Evolutionary conservation across 2,113 vertebrate genomes (phyloP), one percentile per base, ranked within the genome.

Genomic region (Triplophysa siluroides): DNA sequence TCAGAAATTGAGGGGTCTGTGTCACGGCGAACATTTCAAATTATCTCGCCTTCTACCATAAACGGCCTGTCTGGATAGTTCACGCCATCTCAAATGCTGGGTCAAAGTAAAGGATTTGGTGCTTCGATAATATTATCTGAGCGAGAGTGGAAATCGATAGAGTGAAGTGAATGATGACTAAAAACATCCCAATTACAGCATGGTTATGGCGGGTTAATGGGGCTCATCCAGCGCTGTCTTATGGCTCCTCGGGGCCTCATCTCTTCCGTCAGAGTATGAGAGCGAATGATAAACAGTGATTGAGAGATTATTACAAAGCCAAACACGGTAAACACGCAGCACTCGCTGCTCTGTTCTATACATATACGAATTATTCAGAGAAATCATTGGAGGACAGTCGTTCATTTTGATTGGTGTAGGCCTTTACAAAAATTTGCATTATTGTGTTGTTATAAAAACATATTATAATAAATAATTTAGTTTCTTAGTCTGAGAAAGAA

Each of bases 161-260:
- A 80, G 92, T 94, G 96, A 96, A 95, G 94, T 95, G 93, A 94
- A 92, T 92, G 95, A 93, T 94, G 95, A 94, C 94, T 93, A 90
- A 87, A 92, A 94, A 96, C 95, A 97, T 96, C 95, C 96, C 95
- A 98, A 98, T 98, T 99, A 98, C 93, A 91, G 93, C 88, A 89
- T 93, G 91, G 92, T 93, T 85, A 91, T 88, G 78, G 87, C 82
- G 90, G 90, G 90, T 91, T 91, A 92, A 93, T 91, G 90, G 92
- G 88, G 87, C 90, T 88, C 85, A 88, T 91, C 90, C 81, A 86
- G 87, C 87, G 82, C 88, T 89, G 88, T 86, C 83, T 78, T 85
- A 86, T 87, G 86, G 86, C 87, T 78, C 58, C 87, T 68, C 74
- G 83, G 86, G 83, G 72, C 77, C 87, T 90, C 83, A 81, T 88